phyloP scores from a whole-genome alignment of 2,888 invertebrate genomes.

The Osmoderma eremita region DNA sequence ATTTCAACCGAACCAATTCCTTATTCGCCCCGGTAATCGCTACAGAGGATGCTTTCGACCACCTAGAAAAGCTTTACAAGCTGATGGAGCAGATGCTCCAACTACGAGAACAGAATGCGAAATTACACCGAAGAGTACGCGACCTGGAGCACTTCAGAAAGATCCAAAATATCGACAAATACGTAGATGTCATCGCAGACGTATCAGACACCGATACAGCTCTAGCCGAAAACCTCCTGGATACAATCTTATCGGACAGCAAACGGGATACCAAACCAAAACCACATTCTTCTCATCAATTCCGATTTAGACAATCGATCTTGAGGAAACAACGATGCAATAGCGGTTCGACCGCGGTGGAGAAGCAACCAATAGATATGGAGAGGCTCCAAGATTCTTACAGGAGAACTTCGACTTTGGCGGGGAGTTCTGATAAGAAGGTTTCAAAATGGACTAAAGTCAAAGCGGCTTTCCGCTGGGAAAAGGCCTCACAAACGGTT shows the following conservation, averaged over 20 bases:
- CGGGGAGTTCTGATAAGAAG: slow-evolving; percentile 62
- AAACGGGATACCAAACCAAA: slow-evolving; percentile 53
- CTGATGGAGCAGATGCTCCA: slow-evolving; percentile 80
- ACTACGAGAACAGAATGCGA: slow-evolving; percentile 77
- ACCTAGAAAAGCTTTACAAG: slow-evolving; percentile 80
- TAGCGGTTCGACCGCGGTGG: slow-evolving; percentile 68
- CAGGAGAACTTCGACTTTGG: slow-evolving; percentile 34
- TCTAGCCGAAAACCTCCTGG: slow-evolving; percentile 71
- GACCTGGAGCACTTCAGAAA: slow-evolving; percentile 79
- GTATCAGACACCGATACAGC: slow-evolving; percentile 71
- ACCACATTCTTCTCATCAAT: slow-evolving; percentile 47
- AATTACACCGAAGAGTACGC: slow-evolving; percentile 73
- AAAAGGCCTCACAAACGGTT: slow-evolving; percentile 69
- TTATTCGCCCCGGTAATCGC: slow-evolving; percentile 69
- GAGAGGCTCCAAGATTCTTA: slow-evolving; percentile 37
- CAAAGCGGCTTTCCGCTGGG: slow-evolving; percentile 89
- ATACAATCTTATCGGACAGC: slow-evolving; percentile 70
- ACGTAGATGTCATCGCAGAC: slow-evolving; percentile 60
- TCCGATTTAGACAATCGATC: slow-evolving; percentile 64
- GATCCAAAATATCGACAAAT: slow-evolving; percentile 70
- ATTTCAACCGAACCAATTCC: slow-evolving; percentile 65
- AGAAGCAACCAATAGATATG: slow-evolving; percentile 32
- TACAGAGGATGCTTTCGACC: slow-evolving; percentile 77
- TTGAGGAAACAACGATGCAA: slow-evolving; percentile 68
- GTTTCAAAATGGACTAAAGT: slow-evolving; percentile 91